Percentiles rank a stretch among this genome's conserved stretches.
phyloP scores from a whole-genome alignment of 2,888 invertebrate species.

The Diaperis boleti region DNA sequence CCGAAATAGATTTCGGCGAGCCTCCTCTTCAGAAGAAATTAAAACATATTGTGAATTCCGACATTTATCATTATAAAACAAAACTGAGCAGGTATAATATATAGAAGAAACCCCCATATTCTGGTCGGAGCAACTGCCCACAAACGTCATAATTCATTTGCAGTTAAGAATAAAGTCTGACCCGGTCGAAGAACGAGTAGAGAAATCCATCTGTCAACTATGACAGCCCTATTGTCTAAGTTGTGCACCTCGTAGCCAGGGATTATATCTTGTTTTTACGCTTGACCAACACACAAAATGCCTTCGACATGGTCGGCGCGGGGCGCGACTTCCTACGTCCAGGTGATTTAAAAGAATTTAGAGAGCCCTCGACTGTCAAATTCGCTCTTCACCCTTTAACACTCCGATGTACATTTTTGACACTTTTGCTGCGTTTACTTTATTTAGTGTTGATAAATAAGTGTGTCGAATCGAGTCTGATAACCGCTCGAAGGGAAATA shows the following conservation, averaged over 20 bases:
- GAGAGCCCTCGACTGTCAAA: constrained; percentile 23
- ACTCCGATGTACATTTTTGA: constrained; percentile 25
- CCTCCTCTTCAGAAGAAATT: constrained; percentile 43
- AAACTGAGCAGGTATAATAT: constrained; percentile 53
- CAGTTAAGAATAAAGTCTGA: constrained; percentile 46
- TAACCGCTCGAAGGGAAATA: not conserved
- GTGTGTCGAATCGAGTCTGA: not conserved
- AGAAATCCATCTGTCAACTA: constrained; percentile 56
- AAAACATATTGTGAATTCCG: constrained; percentile 50
- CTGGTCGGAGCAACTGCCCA: constrained; percentile 37
- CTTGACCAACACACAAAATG: constrained; percentile 44
- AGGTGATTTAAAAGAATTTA: constrained; percentile 37
- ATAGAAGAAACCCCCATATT: constrained; percentile 45
- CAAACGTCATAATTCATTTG: constrained; percentile 52
- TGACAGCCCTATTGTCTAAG: constrained; percentile 56
- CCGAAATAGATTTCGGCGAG: not conserved
- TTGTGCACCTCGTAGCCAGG: constrained; percentile 45
- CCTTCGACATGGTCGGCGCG: constrained; percentile 36
- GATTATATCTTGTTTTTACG: constrained; percentile 51
- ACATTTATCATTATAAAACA: constrained; percentile 54
- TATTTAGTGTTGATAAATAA: not conserved
- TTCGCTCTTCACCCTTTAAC: constrained; percentile 23
- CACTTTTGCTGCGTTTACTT: constrained; percentile 15
- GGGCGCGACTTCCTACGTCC: constrained; percentile 34
- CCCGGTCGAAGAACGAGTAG: constrained; percentile 50